These are phyloP conservation scores for Melipona beecheii DNA, from an alignment of 2,888 invertebrate species.

Conservation along the genomic window DNA sequence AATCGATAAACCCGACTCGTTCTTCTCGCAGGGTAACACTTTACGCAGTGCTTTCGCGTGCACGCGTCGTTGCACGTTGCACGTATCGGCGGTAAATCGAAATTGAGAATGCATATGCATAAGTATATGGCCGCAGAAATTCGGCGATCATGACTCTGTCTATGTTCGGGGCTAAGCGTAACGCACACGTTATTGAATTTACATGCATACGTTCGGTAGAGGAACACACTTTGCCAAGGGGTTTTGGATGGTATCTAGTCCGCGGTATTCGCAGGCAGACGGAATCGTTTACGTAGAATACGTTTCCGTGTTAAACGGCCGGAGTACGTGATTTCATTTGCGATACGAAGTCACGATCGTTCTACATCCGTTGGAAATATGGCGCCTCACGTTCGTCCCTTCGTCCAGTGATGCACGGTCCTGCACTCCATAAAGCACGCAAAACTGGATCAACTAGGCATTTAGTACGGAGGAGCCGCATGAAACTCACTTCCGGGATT, in stretches of 20 bases:
- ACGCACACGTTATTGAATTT: constrained; percentile 41
- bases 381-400: constrained; percentile 60
- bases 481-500: constrained; percentile 47
- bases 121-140: constrained; percentile 5
- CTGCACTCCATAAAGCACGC: constrained; percentile 67
- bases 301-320: constrained; percentile 78
- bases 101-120: constrained; percentile 34
- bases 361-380: constrained; percentile 74
- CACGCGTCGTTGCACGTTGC: neutral
- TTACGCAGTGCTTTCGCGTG: too few relatives aligned
- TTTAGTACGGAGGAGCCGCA: constrained; percentile 61
- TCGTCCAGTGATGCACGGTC: constrained; percentile 29
- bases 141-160: constrained; percentile 17
- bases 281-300: constrained; percentile 64
- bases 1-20: too few relatives aligned
- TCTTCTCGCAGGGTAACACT: too few relatives aligned
- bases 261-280: constrained; percentile 35
- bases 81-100: constrained; percentile 27
- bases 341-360: constrained; percentile 81
- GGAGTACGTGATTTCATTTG: constrained; percentile 83
- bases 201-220: constrained; percentile 31
- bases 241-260: constrained; percentile 32
- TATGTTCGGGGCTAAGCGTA: constrained; percentile 16
- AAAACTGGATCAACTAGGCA: constrained; percentile 63
- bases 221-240: constrained; percentile 16